These are phyloP conservation scores for Ditula angustiorana DNA, from an alignment of 2,888 invertebrate genomes.

Conservation along the genomic window DNA sequence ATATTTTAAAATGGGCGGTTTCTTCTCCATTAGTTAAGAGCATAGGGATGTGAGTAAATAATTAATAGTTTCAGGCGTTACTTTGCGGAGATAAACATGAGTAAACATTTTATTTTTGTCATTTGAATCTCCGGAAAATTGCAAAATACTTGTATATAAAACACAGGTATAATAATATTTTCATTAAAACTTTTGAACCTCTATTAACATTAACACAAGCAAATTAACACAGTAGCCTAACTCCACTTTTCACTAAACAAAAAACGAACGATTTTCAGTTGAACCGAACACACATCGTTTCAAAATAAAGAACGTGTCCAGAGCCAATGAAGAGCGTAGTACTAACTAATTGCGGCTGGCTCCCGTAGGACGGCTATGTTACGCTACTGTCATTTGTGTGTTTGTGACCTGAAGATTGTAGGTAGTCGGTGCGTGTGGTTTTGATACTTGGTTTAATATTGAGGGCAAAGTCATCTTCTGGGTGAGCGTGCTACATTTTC, in stretches of 20 bases:
- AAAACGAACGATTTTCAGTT: not conserved
- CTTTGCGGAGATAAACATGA: no score
- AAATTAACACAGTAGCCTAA: conserved; percentile 3
- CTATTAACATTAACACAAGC: not conserved
- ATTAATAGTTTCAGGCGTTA: no score
- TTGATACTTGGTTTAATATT: conserved; percentile 48
- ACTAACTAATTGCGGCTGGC: conserved; percentile 57
- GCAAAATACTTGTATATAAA: no score
- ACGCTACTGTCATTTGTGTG: conserved; percentile 28
- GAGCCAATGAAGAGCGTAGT: conserved; percentile 36
- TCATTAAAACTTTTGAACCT: not conserved
- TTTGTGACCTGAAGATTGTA: conserved; percentile 25
- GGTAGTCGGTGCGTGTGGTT: not conserved
- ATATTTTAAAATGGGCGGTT: no score
- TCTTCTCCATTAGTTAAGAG: no score
- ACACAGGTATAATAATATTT: no score
- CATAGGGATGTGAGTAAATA: no score
- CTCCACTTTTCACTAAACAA: not conserved
- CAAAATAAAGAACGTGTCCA: conserved; percentile 22
- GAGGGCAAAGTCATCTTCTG: no score
- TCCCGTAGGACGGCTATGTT: conserved; percentile 60
- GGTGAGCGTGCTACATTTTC: no score
- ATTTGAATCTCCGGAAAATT: no score
- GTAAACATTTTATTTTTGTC: no score
- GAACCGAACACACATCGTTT: conserved; percentile 18